phyloP scores from a whole-genome alignment of 2,888 invertebrate genomes.

The Eucera pruinosa region DNA sequence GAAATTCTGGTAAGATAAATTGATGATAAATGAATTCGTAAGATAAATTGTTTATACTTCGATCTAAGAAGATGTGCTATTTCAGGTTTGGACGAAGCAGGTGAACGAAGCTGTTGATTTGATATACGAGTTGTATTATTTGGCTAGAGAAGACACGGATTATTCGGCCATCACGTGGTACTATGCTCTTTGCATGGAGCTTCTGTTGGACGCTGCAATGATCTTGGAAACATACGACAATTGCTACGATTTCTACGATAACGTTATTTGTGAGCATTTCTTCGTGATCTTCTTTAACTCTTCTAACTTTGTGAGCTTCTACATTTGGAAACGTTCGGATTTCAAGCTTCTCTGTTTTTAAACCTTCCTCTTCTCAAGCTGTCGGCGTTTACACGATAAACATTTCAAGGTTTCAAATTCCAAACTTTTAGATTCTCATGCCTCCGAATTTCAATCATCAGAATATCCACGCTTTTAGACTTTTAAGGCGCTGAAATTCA shows the following conservation, averaged over 20 bases:
- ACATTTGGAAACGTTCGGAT: no score
- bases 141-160: conserved; percentile 76
- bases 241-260: conserved; percentile 84
- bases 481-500: no score
- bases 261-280: conserved; percentile 59
- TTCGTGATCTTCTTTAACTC: not conserved
- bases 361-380: no score
- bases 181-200: conserved; percentile 86
- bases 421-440: no score
- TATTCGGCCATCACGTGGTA: conserved; percentile 84
- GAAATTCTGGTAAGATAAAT: conserved; percentile 68
- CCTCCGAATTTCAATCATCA: no score
- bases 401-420: no score
- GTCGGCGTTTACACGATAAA: no score
- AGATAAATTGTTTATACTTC: not conserved
- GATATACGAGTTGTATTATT: conserved; percentile 80
- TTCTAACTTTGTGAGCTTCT: no score
- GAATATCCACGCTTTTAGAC: no score
- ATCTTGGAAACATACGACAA: conserved; percentile 85
- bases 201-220: conserved; percentile 87
- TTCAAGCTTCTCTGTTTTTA: no score
- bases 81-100: conserved; percentile 81
- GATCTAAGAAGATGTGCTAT: not conserved
- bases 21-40: no score
- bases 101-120: conserved; percentile 86